Percentiles rank a stretch among this genome's conserved stretches.
These are phyloP conservation scores for Ranitomeya variabilis DNA, from an alignment of 2,113 vertebrate species.

Conservation along the genomic window DNA sequence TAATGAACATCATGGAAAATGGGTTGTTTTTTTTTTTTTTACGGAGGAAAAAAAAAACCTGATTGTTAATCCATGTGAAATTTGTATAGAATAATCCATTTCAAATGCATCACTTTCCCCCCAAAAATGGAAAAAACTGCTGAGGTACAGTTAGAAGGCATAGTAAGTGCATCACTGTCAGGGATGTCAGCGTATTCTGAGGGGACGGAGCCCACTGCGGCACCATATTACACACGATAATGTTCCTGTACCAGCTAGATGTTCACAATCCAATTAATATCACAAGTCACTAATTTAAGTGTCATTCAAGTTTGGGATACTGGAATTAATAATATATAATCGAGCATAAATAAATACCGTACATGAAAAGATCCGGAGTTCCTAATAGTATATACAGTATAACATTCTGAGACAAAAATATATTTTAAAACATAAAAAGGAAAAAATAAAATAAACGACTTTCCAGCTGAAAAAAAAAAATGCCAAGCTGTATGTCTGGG, in stretches of 20 bases:
- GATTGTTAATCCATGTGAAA: no score
- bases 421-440: no score
- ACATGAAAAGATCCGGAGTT: background rate
- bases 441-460: background rate
- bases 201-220: background rate
- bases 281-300: background rate
- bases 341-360: no score
- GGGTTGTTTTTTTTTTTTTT: no score
- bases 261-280: background rate
- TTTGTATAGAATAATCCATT: background rate
- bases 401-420: no score
- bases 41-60: no score
- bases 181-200: background rate
- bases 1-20: no score
- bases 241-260: background rate
- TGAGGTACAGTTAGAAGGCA: background rate
- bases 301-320: background rate
- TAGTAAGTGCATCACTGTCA: background rate
- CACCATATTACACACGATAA: background rate
- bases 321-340: background rate
- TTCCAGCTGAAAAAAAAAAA: background rate
- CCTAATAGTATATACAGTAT: background rate
- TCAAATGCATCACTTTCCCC: background rate
- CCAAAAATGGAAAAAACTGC: background rate
- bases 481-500: background rate